Percentiles rank a stretch among this genome's conserved stretches.
Evolutionary conservation across 2,113 vertebrate genomes (phyloP).

Genomic region (Psilopogon haemacephalus): DNA sequence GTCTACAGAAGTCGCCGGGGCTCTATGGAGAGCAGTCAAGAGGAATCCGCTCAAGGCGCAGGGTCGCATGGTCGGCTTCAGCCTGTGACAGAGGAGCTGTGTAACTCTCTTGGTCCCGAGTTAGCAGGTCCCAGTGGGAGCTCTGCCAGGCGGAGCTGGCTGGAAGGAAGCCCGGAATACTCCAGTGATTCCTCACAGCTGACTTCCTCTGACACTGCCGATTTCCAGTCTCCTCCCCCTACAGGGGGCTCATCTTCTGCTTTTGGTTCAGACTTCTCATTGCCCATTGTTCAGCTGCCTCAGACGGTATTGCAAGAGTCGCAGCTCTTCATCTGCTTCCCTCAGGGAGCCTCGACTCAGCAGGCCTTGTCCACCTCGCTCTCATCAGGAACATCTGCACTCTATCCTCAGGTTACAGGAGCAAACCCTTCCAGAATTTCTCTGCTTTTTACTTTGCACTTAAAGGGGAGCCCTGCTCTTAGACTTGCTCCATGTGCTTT

Average conservation of each 20-base stretch:
- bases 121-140: conserved; percentile 80
- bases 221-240: conserved; percentile 88
- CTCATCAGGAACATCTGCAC: conserved; percentile 77
- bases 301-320: conserved; percentile 81
- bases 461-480: conserved; percentile 1
- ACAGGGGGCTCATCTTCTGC: conserved; percentile 71
- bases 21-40: conserved; percentile 86
- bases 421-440: conserved; percentile 65
- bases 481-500: neutral
- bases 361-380: conserved; percentile 78
- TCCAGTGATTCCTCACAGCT: conserved; percentile 92
- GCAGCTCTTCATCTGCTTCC: conserved; percentile 81
- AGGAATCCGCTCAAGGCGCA: conserved; percentile 76
- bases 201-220: conserved; percentile 89
- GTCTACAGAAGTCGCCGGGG: conserved; percentile 83
- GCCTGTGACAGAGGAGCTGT: conserved; percentile 93
- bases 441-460: conserved; percentile 28
- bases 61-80: conserved; percentile 83
- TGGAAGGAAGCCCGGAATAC: conserved; percentile 89
- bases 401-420: conserved; percentile 82
- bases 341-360: conserved; percentile 78
- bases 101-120: conserved; percentile 80
- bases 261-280: conserved; percentile 77
- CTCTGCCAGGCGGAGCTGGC: conserved; percentile 79
- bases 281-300: conserved; percentile 77